Percentiles rank a stretch among this genome's conserved stretches.
Evolutionary conservation across 2,113 vertebrate species (phyloP).

Genomic region (Columba livia): DNA sequence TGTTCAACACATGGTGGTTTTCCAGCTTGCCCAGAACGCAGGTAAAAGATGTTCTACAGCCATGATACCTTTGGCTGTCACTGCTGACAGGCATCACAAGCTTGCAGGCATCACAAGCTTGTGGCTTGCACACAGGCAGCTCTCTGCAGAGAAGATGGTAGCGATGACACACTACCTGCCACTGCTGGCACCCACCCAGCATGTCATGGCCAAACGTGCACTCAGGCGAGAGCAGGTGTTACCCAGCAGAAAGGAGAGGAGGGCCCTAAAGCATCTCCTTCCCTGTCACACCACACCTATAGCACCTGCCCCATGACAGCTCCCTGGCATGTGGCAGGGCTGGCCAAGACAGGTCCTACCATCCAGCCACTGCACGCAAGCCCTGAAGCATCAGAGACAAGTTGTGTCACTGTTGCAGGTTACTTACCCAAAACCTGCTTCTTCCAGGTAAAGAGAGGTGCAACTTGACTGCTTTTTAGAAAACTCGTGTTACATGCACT

Average conservation of each 20-base stretch:
- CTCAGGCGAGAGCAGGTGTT: neutral
- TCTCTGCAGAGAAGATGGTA: neutral
- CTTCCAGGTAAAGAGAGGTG: neutral
- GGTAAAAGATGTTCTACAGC: neutral
- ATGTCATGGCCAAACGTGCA: rapidly evolving
- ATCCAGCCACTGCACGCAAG: neutral
- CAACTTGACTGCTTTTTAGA: neutral
- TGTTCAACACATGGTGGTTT: neutral
- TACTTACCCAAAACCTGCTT: neutral
- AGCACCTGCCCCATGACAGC: neutral
- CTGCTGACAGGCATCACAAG: neutral
- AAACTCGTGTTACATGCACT: neutral
- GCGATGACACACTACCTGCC: neutral
- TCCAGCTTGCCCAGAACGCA: neutral
- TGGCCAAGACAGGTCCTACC: neutral
- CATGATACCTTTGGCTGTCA: neutral
- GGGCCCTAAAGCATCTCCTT: neutral
- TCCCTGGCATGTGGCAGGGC: rapidly evolving
- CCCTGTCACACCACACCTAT: rapidly evolving
- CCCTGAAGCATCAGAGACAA: neutral
- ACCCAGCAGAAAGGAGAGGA: neutral
- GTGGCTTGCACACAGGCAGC: neutral
- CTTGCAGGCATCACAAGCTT: neutral
- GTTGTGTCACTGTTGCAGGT: neutral
- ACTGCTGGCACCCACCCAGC: neutral